These are phyloP conservation scores for Regulus satrapa DNA, from an alignment of 2,113 vertebrate species.

Conservation along the genomic window DNA sequence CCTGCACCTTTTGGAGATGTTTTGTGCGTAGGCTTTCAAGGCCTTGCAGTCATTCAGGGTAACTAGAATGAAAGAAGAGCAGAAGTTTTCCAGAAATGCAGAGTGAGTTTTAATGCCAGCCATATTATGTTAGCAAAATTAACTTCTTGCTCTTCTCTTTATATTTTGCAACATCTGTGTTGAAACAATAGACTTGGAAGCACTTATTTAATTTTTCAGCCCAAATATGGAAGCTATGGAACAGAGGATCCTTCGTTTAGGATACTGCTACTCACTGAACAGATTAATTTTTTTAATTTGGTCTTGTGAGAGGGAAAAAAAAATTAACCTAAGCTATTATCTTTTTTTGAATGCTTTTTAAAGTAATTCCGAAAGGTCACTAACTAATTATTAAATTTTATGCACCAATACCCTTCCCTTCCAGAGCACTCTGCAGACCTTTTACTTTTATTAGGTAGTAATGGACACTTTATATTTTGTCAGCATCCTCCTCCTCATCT, in stretches of 20 bases:
- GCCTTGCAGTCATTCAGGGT: not conserved
- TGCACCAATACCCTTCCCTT: not conserved
- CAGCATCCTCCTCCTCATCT: not conserved
- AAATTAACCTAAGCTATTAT: not conserved
- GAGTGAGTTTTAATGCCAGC: not conserved
- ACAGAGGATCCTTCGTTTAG: not conserved
- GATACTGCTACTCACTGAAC: not conserved
- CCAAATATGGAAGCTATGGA: not conserved
- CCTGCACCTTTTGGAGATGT: not conserved
- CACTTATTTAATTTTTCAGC: not conserved
- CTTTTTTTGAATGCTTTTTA: not conserved
- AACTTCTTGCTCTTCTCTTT: not conserved
- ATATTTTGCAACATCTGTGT: fast-evolving
- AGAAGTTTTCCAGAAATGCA: not conserved
- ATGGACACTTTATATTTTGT: not conserved
- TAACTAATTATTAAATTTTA: not conserved
- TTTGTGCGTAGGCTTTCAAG: not conserved
- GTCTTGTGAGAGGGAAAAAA: not conserved
- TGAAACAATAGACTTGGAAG: not conserved
- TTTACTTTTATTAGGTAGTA: not conserved
- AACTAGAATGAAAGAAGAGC: not conserved
- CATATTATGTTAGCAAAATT: not conserved
- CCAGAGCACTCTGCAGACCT: not conserved
- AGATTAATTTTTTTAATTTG: not conserved
- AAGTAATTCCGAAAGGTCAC: not conserved